These are phyloP conservation scores for Caenorhabditis angaria DNA, from an alignment of 2,888 invertebrate species.

Conservation along the genomic window DNA sequence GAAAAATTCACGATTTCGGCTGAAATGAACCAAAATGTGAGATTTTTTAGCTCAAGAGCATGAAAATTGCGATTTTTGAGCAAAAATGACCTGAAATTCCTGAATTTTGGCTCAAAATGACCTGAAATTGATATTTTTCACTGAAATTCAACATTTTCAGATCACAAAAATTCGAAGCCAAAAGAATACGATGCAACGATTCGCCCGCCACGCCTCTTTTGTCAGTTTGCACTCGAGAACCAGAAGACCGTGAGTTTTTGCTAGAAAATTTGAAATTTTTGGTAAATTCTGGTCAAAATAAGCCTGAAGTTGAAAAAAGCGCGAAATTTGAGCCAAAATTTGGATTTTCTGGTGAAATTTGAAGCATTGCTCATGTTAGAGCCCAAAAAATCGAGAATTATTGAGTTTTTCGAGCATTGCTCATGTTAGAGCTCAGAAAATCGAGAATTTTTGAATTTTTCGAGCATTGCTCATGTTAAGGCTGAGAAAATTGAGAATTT, in stretches of 20 bases:
- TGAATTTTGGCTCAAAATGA: no score
- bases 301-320: neutral
- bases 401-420: neutral
- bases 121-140: no score
- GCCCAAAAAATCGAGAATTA: neutral
- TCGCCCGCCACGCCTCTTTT: constrained; percentile 41
- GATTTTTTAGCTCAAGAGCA: no score
- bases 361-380: no score
- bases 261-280: neutral
- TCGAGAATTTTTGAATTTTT: neutral
- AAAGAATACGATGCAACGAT: constrained; percentile 38
- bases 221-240: constrained; percentile 33
- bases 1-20: no score
- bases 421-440: no score
- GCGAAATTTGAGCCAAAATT: no score
- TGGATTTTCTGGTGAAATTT: no score
- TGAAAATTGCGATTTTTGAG: no score
- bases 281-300: neutral
- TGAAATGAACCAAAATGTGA: no score
- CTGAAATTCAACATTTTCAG: constrained; percentile 17
- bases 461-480: no score
- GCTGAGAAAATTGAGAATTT: neutral
- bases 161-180: constrained; percentile 42
- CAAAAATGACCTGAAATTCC: no score
- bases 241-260: constrained; percentile 24